These are phyloP conservation scores for Vidua chalybeata DNA, from an alignment of 2,113 vertebrate species.

Conservation along the genomic window DNA sequence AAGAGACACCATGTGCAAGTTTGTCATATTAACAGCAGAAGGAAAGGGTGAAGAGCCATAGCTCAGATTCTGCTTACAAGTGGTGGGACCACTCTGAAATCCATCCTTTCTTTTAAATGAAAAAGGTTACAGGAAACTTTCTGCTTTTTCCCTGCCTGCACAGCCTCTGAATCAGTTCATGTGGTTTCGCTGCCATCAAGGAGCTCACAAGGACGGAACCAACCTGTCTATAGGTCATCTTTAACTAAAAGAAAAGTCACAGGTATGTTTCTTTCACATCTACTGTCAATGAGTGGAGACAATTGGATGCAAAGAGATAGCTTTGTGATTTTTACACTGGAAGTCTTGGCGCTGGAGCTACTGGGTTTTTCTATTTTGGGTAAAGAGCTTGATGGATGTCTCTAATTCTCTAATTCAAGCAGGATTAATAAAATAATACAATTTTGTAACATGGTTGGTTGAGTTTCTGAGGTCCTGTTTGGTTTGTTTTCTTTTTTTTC, in stretches of 20 bases:
- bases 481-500: background rate
- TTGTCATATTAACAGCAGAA: background rate
- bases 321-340: background rate
- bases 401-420: background rate
- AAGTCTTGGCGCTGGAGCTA: background rate
- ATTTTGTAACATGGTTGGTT: background rate
- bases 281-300: background rate
- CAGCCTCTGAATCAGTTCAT: conserved; percentile 96
- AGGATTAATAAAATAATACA: background rate
- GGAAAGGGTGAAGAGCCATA: background rate
- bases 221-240: conserved; percentile 79
- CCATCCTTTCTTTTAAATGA: background rate
- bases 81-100: background rate
- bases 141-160: conserved; percentile 72
- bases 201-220: conserved; percentile 80
- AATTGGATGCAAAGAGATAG: background rate
- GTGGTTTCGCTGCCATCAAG: conserved; percentile 92
- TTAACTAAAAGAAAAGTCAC: conserved; percentile 81
- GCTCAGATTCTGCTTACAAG: background rate
- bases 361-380: background rate
- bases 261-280: conserved; percentile 77
- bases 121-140: background rate
- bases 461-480: background rate
- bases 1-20: background rate
- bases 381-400: background rate